Conservation (phyloP, 2,797 vertebrate species). For the Poeciliopsis infans region DNA sequence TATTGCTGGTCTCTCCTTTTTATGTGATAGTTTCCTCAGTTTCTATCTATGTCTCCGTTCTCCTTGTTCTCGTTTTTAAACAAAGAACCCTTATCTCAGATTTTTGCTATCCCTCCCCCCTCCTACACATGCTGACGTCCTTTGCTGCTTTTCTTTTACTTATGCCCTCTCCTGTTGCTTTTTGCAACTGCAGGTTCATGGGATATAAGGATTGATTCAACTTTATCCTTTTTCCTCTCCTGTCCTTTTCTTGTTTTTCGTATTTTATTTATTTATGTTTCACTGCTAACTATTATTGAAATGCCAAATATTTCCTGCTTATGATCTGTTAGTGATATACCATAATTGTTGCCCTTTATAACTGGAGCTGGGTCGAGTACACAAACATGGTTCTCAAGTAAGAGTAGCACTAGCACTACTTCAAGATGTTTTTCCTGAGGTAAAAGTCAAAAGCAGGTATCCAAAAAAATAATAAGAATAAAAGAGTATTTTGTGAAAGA, state of each 20-base stretch:
- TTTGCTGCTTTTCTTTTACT: constrained; percentile 30
- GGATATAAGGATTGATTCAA: constrained; percentile 41
- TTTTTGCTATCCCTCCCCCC: constrained; percentile 41
- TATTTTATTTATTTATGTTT: background rate
- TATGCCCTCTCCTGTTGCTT: constrained; percentile 71
- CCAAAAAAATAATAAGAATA: background rate
- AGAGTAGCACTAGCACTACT: background rate
- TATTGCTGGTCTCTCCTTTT: constrained; percentile 4
- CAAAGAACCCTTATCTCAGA: constrained; percentile 38
- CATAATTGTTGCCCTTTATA: background rate
- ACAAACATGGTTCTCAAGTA: background rate
- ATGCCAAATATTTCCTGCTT: background rate
- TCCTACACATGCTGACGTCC: constrained; percentile 53
- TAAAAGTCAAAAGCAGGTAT: background rate
- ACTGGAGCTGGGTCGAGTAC: too few relatives aligned
- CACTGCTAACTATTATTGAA: background rate
- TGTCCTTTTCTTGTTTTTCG: background rate
- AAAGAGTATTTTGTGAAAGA: background rate
- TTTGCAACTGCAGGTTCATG: constrained; percentile 49
- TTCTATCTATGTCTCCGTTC: constrained; percentile 16
- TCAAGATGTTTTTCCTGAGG: background rate
- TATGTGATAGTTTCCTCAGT: background rate
- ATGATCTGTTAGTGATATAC: background rate
- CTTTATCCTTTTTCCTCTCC: background rate
- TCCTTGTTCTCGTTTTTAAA: constrained; percentile 34